phyloP scores from a whole-genome alignment of 2,888 invertebrate genomes.

The Flabesymbios commensalis region DNA sequence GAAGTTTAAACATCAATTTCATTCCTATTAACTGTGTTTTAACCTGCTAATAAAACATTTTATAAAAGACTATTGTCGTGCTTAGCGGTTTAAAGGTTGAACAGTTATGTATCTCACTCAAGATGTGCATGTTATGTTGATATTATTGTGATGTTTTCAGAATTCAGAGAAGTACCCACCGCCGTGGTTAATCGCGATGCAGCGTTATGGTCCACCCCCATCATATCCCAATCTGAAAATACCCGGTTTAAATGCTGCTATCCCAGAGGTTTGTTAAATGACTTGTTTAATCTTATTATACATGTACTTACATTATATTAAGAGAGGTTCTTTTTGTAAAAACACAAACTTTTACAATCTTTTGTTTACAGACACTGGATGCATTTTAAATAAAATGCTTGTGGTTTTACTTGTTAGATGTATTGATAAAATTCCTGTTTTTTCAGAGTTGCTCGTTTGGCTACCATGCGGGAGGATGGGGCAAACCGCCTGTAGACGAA shows the following conservation, averaged over 20 bases:
- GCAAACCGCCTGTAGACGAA: conserved; percentile 99
- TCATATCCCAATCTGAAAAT: conserved; percentile 98
- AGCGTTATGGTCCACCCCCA: conserved; percentile 97
- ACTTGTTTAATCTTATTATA: background rate
- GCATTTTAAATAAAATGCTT: background rate
- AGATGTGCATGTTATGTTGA: no score
- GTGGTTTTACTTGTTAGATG: background rate
- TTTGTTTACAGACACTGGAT: no score
- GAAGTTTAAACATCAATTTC: no score
- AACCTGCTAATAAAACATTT: no score
- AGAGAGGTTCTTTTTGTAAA: background rate
- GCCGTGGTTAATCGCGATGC: conserved; percentile 96
- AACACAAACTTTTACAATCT: no score
- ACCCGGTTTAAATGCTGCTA: conserved; percentile 95
- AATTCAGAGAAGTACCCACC: conserved; percentile 73
- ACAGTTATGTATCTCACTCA: no score
- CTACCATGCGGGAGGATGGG: conserved; percentile 98
- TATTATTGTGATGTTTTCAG: conserved; percentile 39
- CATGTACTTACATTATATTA: background rate
- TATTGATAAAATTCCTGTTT: background rate
- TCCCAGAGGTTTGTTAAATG: conserved; percentile 75
- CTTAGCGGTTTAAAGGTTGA: no score
- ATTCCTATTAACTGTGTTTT: no score
- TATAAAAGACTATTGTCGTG: no score
- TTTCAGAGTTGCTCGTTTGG: conserved; percentile 86